These are phyloP conservation scores for Gasteruption jaculator DNA, from an alignment of 2,888 invertebrate species.

Conservation along the genomic window DNA sequence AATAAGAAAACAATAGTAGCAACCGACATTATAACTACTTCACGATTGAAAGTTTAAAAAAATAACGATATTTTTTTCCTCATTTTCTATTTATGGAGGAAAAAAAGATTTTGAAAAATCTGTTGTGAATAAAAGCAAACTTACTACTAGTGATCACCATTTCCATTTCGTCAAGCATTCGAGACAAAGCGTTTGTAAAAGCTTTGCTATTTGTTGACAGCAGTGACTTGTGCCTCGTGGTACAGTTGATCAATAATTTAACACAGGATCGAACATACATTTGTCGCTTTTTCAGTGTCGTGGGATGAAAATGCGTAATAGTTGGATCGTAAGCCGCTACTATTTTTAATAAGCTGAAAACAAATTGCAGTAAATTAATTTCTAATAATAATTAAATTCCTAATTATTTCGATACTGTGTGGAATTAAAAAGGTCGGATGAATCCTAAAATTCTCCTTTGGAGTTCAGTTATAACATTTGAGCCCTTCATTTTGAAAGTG, in stretches of 20 bases:
- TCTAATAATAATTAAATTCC: not conserved
- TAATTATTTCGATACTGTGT: no score
- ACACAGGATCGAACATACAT: conserved; percentile 60
- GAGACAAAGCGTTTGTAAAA: conserved; percentile 52
- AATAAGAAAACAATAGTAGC: not conserved
- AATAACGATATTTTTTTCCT: not conserved
- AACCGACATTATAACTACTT: conserved; percentile 16
- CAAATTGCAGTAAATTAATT: conserved; percentile 1
- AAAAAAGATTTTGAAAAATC: not conserved
- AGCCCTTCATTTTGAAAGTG: no score
- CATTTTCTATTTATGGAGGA: not conserved
- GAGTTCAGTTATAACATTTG: no score
- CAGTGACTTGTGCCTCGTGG: conserved; percentile 55
- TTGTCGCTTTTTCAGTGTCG: conserved; percentile 57
- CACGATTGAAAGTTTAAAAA: conserved; percentile 8
- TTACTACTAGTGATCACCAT: conserved; percentile 50
- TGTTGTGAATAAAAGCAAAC: conserved; percentile 25
- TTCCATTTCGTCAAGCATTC: conserved; percentile 57
- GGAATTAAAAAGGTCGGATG: no score
- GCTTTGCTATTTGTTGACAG: conserved; percentile 53
- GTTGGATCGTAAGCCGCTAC: conserved; percentile 58
- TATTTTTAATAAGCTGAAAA: conserved; percentile 57
- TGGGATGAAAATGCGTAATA: conserved; percentile 49
- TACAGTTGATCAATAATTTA: conserved; percentile 58
- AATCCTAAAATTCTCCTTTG: no score